Conservation (phyloP, 2,888 invertebrate genomes). For the Epinotia demarniana region DNA sequence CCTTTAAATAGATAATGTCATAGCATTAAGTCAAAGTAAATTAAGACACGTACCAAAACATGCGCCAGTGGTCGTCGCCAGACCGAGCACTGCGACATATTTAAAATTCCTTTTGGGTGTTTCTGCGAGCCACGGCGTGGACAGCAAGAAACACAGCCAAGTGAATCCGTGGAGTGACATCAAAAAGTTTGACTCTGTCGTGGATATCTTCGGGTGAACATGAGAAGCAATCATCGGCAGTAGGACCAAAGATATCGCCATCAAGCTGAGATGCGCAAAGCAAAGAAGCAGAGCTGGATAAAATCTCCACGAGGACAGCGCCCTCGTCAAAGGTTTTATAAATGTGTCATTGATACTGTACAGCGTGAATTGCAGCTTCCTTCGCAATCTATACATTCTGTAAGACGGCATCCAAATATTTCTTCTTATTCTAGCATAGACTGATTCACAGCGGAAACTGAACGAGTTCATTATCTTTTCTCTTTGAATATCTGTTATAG, state of each 20-base stretch:
- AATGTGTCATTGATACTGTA: slow-evolving; percentile 77
- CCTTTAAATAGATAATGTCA: neutral
- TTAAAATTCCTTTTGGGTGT: slow-evolving; percentile 78
- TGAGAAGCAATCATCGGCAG: slow-evolving; percentile 72
- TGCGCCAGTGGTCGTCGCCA: slow-evolving; percentile 67
- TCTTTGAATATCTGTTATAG: slow-evolving; percentile 75
- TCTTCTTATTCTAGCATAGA: slow-evolving; percentile 70
- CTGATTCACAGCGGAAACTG: slow-evolving; percentile 74
- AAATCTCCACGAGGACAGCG: slow-evolving; percentile 76
- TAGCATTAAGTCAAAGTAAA: neutral
- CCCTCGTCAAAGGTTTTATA: slow-evolving; percentile 75
- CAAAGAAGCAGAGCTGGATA: slow-evolving; percentile 75
- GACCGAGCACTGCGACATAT: slow-evolving; percentile 68
- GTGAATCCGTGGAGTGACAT: slow-evolving; percentile 77
- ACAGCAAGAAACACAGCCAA: slow-evolving; percentile 77
- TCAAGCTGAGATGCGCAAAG: slow-evolving; percentile 70
- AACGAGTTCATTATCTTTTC: slow-evolving; percentile 78
- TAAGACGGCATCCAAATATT: slow-evolving; percentile 77
- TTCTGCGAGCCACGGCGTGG: slow-evolving; percentile 76
- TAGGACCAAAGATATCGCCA: slow-evolving; percentile 67
- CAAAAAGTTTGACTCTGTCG: slow-evolving; percentile 73
- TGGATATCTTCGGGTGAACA: slow-evolving; percentile 69
- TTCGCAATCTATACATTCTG: slow-evolving; percentile 70
- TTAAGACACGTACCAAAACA: slow-evolving; percentile 65
- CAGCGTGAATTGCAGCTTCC: slow-evolving; percentile 67